phyloP scores from a whole-genome alignment of 2,797 vertebrate species.

The Anomalospiza imberbis region DNA sequence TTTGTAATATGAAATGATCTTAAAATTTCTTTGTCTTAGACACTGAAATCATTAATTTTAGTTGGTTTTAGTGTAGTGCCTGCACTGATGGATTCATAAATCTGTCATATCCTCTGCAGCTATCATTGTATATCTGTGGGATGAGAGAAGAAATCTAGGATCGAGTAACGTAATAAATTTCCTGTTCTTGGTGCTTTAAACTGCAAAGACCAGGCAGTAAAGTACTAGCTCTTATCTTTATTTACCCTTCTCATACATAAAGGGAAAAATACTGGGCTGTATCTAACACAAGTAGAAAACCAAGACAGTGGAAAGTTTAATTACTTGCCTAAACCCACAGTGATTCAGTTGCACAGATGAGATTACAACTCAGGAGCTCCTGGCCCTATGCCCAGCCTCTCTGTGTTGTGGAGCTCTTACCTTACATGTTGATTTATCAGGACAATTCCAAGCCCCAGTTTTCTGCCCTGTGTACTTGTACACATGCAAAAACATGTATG shows the following conservation, averaged over 20 bases:
- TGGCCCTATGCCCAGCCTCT: conserved; percentile 26
- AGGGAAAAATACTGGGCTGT: not conserved
- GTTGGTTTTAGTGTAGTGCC: not conserved
- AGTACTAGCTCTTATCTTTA: not conserved
- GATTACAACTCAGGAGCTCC: conserved; percentile 17
- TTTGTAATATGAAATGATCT: not conserved
- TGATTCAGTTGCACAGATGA: conserved; percentile 48
- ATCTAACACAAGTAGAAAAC: conserved; percentile 15
- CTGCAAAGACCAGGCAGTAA: not conserved
- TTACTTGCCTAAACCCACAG: conserved; percentile 33
- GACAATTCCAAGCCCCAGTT: not conserved
- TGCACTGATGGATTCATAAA: not conserved
- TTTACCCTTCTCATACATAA: not conserved
- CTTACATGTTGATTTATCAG: not conserved
- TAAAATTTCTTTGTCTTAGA: not conserved
- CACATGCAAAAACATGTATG: not conserved
- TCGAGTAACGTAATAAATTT: not conserved
- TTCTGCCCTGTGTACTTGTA: not conserved
- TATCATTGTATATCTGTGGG: not conserved
- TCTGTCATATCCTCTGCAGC: not conserved
- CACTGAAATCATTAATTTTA: not conserved
- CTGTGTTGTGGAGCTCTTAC: not conserved
- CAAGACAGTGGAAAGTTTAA: conserved; percentile 56
- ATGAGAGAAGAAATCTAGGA: not conserved
- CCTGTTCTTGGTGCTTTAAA: not conserved